Evolutionary conservation across 1,140 invertebrate genomes (phyloP).

Genomic region (Cyrtorhinus lividipennis): DNA sequence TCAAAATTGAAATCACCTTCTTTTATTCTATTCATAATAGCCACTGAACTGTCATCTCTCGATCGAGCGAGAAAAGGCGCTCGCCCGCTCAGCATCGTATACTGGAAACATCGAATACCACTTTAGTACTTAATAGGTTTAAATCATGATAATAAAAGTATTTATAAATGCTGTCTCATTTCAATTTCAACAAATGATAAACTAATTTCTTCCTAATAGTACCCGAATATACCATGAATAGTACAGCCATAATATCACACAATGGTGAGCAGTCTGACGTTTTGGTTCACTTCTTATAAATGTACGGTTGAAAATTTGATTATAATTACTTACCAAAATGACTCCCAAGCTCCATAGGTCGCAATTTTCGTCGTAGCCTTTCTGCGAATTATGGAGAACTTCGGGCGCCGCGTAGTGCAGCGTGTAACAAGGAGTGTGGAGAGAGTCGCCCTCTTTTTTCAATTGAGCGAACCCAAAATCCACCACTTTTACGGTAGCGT

Average conservation of each 20-base stretch:
- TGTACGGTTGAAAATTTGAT: too few relatives aligned
- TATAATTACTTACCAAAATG: conserved; percentile 54
- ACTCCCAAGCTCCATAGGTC: conserved; percentile 88
- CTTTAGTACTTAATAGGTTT: background rate
- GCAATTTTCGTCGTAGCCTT: conserved; percentile 72
- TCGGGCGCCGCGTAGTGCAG: conserved; percentile 85
- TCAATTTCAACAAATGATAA: background rate
- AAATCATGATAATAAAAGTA: background rate
- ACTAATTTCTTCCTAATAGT: background rate
- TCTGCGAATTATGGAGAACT: conserved; percentile 46
- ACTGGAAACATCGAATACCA: too few relatives aligned
- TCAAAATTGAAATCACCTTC: conserved; percentile 60
- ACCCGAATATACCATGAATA: too few relatives aligned
- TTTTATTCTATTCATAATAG: conserved; percentile 65
- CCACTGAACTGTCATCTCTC: conserved; percentile 51
- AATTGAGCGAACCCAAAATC: conserved; percentile 82
- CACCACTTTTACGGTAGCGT: conserved; percentile 63
- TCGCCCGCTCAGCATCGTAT: conserved; percentile 73
- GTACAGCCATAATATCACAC: too few relatives aligned
- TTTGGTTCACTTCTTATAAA: too few relatives aligned
- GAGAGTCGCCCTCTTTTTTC: conserved; percentile 42
- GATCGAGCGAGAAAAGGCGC: conserved; percentile 60
- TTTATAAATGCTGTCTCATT: background rate
- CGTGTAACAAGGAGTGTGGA: conserved; percentile 75
- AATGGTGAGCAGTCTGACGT: too few relatives aligned